phyloP scores from a whole-genome alignment of 2,888 invertebrate species.

The Oscheius sp. region DNA sequence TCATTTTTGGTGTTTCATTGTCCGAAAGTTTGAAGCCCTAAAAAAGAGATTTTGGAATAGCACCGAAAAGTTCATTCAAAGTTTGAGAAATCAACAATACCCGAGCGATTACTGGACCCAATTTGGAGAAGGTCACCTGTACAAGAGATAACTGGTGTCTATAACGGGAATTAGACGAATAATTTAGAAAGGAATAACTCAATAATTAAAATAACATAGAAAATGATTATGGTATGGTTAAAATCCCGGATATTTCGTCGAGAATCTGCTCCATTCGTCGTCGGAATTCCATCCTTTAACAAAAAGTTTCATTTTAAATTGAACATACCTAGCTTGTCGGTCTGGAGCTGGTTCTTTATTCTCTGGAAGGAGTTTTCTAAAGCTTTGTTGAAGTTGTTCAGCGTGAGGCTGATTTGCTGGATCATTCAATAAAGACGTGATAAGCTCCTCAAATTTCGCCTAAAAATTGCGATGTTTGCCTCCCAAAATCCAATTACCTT shows the following conservation, averaged over 20 bases:
- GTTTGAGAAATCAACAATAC: no score
- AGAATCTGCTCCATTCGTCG: slow-evolving; percentile 61
- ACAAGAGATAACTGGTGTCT: no score
- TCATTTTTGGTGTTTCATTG: no score
- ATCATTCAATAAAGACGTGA: no score
- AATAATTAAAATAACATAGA: not conserved
- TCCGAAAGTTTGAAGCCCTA: no score
- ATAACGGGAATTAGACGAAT: no score
- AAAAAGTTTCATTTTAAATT: not conserved
- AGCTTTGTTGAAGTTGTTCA: slow-evolving; percentile 30
- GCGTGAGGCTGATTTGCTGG: no score
- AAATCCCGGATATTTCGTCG: slow-evolving; percentile 54
- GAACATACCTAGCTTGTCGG: slow-evolving; percentile 5
- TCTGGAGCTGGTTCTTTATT: not conserved
- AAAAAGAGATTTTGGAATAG: no score
- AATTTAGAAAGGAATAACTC: not conserved
- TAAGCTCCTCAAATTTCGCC: not conserved
- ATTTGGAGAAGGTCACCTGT: no score
- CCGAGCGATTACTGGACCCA: no score
- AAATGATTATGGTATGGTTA: slow-evolving; percentile 24
- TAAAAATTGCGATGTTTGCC: not conserved
- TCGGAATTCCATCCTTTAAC: slow-evolving; percentile 54
- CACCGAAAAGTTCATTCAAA: no score
- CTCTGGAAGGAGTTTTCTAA: slow-evolving; percentile 36
- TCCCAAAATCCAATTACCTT: slow-evolving; percentile 47